These are phyloP conservation scores for Phaedon cochleariae DNA, from an alignment of 2,888 invertebrate species.

Conservation along the genomic window DNA sequence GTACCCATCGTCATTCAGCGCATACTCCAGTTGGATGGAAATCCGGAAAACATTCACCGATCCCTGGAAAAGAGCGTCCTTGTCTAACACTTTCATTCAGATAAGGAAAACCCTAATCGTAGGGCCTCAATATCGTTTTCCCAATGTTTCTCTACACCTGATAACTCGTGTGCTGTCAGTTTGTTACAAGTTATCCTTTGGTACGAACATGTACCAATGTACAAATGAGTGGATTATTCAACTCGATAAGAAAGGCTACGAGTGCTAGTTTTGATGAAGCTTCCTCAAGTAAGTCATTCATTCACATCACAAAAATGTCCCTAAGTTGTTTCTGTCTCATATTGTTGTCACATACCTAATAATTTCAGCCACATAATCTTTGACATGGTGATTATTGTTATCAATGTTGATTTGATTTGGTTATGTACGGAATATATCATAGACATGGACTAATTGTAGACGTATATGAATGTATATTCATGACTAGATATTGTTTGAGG, in stretches of 20 bases:
- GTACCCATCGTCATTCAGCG: neutral
- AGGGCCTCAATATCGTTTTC: neutral
- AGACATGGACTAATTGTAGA: too few species aligned
- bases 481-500: too few species aligned
- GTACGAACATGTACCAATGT: slow-evolving; percentile 50
- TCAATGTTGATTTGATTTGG: too few species aligned
- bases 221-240: slow-evolving; percentile 59
- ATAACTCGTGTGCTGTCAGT: slow-evolving; percentile 43
- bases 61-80: neutral
- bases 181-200: slow-evolving; percentile 45
- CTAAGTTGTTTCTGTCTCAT: too few species aligned
- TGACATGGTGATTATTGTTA: too few species aligned
- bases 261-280: slow-evolving; percentile 40
- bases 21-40: slow-evolving; percentile 13
- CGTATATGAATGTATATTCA: too few species aligned
- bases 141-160: slow-evolving; percentile 29
- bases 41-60: neutral
- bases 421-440: too few species aligned
- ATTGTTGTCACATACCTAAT: neutral
- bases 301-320: too few species aligned
- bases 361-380: neutral
- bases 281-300: slow-evolving; percentile 37
- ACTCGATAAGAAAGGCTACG: slow-evolving; percentile 60
- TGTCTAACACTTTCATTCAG: neutral
- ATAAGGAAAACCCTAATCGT: neutral